Conservation (phyloP, 2,113 vertebrate genomes). For the Cranoglanis bouderius region DNA sequence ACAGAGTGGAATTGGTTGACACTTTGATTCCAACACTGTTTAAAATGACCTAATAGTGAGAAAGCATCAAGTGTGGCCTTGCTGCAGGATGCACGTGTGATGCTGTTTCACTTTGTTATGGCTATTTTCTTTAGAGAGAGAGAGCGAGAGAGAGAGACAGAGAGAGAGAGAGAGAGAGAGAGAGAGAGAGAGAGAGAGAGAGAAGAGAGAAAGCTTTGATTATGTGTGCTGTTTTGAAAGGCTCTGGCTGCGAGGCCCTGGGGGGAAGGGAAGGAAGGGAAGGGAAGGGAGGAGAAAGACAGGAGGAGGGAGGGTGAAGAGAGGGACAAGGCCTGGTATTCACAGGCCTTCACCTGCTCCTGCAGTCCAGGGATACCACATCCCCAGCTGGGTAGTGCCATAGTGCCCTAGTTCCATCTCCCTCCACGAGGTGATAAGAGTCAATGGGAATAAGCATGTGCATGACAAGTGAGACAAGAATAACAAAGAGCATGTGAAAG, state of each 20-base stretch:
- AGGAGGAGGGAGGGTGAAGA: conserved; percentile 47
- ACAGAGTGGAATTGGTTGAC: conserved; percentile 65
- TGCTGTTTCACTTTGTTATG: conserved; percentile 66
- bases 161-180: conserved; percentile 38
- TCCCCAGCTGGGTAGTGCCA: conserved; percentile 60
- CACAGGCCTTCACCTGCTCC: conserved; percentile 74
- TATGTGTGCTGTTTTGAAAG: conserved; percentile 57
- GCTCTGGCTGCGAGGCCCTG: conserved; percentile 59
- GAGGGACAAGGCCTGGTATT: conserved; percentile 74
- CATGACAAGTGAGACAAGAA: not conserved
- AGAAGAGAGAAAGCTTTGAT: conserved; percentile 66
- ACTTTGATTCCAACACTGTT: conserved; percentile 49
- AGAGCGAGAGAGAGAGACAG: conserved; percentile 55
- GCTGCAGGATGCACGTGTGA: conserved; percentile 55
- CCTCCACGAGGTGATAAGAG: not conserved
- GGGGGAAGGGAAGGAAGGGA: conserved; percentile 15
- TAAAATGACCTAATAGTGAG: conserved; percentile 48
- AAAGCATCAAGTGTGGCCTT: conserved; percentile 50
- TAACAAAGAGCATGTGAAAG: conserved; percentile 25
- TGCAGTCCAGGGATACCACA: conserved; percentile 50
- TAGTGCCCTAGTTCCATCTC: conserved; percentile 1
- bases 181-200: conserved; percentile 51
- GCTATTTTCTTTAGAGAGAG: conserved; percentile 64
- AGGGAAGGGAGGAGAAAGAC: conserved; percentile 1
- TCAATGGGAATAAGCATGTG: conserved; percentile 8